These are phyloP conservation scores for Calidris pugnax DNA, from an alignment of 2,113 vertebrate species.

Conservation along the genomic window DNA sequence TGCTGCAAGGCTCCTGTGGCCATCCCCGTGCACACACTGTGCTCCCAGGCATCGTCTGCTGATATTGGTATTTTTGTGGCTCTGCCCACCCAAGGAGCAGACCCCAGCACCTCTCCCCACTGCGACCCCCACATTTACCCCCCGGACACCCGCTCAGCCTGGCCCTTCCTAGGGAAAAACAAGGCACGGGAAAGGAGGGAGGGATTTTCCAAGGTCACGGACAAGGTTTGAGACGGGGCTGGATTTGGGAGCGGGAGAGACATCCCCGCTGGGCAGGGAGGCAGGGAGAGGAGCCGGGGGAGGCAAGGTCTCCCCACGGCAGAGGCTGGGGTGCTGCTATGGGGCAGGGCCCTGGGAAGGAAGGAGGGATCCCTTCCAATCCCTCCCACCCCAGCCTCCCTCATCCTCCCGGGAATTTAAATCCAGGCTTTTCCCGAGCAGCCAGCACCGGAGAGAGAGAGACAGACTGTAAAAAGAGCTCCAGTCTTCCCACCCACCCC, in stretches of 20 bases:
- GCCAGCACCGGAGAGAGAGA: neutral
- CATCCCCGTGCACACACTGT: neutral
- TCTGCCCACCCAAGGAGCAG: neutral
- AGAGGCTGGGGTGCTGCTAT: neutral
- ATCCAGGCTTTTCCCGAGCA: neutral
- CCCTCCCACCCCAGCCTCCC: conserved; percentile 16
- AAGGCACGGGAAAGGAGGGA: neutral
- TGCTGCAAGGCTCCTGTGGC: conserved; percentile 16
- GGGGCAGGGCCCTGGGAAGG: neutral
- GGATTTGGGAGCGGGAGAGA: neutral
- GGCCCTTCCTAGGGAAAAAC: neutral
- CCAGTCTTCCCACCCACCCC: neutral
- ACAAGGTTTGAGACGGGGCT: conserved; percentile 33
- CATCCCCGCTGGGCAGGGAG: neutral
- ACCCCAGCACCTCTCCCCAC: neutral
- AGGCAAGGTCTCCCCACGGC: neutral
- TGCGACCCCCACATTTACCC: accelerated
- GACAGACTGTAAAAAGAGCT: neutral
- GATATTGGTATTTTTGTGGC: accelerated
- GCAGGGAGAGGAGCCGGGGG: neutral
- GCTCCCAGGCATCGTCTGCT: neutral
- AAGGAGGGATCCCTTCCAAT: conserved; percentile 21
- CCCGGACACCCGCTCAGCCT: neutral
- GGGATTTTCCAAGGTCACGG: conserved; percentile 41
- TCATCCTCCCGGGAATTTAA: conserved; percentile 43